phyloP scores from a whole-genome alignment of 2,113 vertebrate genomes.

The Tor tambroides region DNA sequence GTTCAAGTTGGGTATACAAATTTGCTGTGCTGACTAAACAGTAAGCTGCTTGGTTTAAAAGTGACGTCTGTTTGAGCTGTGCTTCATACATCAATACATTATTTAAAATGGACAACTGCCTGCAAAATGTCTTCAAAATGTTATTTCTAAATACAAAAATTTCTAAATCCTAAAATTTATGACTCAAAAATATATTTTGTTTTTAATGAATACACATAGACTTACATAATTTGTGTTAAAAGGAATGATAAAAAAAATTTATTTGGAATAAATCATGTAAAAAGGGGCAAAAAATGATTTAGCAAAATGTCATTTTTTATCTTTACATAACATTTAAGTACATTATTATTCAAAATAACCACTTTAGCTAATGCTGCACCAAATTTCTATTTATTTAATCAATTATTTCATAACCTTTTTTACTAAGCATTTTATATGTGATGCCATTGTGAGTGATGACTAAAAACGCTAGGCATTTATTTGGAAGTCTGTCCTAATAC shows the following conservation, averaged over 20 bases:
- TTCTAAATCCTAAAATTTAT: too few relatives aligned
- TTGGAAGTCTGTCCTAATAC: background rate
- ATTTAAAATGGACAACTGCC: background rate
- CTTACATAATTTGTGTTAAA: too few relatives aligned
- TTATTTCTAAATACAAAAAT: too few relatives aligned
- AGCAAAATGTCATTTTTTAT: background rate
- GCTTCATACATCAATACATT: background rate
- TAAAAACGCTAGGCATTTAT: background rate
- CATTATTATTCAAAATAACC: background rate
- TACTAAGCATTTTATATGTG: background rate
- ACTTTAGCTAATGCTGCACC: background rate
- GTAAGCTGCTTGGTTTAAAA: too few relatives aligned
- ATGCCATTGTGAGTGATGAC: background rate
- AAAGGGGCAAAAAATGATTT: too few relatives aligned
- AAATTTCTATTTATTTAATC: background rate
- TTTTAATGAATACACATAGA: too few relatives aligned
- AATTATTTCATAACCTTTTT: background rate
- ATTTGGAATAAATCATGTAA: too few relatives aligned
- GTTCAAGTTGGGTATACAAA: too few relatives aligned
- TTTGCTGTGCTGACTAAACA: too few relatives aligned
- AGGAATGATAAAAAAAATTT: too few relatives aligned
- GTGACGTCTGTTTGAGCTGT: too few relatives aligned
- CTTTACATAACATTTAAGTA: background rate
- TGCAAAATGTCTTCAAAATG: background rate
- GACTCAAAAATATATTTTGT: too few relatives aligned